Percentiles rank a stretch among this genome's conserved stretches.
Conservation (phyloP, 1,140 invertebrate species). For the Hycleus cichorii region DNA sequence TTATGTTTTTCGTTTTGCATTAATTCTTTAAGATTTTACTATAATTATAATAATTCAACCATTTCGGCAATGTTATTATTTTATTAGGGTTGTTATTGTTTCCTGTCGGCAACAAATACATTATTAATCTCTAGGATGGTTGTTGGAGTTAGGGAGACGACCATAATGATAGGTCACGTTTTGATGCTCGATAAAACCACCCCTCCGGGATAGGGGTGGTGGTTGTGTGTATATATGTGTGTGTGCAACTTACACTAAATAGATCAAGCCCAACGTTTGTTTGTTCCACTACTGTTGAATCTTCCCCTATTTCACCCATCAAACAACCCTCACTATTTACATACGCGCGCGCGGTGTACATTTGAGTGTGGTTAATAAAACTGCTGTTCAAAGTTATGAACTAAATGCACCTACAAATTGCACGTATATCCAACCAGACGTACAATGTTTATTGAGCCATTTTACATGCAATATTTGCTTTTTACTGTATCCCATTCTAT, state of each 20-base stretch:
- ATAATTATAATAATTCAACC: neutral
- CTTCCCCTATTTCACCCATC: neutral
- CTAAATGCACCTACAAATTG: conserved; percentile 19
- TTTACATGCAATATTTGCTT: conserved; percentile 21
- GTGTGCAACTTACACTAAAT: conserved; percentile 9
- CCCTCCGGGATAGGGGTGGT: neutral
- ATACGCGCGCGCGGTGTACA: neutral
- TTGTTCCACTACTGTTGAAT: neutral
- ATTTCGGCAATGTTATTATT: neutral
- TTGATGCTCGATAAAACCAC: conserved; percentile 21
- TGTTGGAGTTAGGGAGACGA: conserved; percentile 5
- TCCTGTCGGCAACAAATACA: neutral
- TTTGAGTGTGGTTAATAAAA: conserved; percentile 17
- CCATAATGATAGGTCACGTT: conserved; percentile 26
- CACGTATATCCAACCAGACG: conserved; percentile 20
- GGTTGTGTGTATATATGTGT: neutral
- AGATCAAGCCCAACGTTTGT: conserved; percentile 2
- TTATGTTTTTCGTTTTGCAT: neutral
- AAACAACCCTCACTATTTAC: conserved; percentile 9
- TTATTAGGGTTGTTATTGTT: no score
- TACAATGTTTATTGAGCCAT: conserved; percentile 27
- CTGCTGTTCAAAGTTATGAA: conserved; percentile 8
- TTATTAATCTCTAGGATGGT: neutral
- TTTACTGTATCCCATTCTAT: conserved; percentile 20
- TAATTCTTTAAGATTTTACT: no score